A percentile compares a stretch with the other conserved stretches of the same genome.
phyloP scores from a whole-genome alignment of 2,888 invertebrate species.

The Hymenopus coronatus region DNA sequence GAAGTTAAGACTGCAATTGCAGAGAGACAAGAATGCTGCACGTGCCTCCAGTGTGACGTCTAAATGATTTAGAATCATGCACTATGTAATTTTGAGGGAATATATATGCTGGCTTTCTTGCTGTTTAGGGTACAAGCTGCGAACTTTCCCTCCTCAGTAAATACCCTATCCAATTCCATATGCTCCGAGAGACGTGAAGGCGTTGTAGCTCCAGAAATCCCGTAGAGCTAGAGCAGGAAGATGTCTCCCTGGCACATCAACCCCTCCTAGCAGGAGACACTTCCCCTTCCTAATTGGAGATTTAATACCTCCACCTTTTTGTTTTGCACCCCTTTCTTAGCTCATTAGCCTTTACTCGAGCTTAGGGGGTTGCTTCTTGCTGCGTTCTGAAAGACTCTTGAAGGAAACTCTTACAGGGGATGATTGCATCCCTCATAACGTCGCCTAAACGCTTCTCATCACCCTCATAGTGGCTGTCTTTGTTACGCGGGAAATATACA shows the following conservation, averaged over 20 bases:
- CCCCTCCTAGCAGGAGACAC: background rate
- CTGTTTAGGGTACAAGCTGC: too few relatives aligned
- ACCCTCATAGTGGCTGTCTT: background rate
- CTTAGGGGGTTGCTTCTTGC: background rate
- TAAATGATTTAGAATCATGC: too few relatives aligned
- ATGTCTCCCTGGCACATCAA: background rate
- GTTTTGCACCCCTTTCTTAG: background rate
- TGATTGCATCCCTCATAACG: background rate
- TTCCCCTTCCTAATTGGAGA: background rate
- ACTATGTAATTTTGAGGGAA: too few relatives aligned
- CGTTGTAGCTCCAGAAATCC: background rate
- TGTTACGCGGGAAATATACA: background rate
- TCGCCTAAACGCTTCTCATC: background rate
- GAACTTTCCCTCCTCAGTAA: too few relatives aligned
- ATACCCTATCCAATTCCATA: background rate
- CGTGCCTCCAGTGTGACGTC: too few relatives aligned
- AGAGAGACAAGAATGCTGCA: too few relatives aligned
- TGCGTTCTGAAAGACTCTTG: background rate
- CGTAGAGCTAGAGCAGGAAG: background rate
- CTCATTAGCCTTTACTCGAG: background rate
- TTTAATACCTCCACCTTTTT: background rate
- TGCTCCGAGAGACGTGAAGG: background rate
- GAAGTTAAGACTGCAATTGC: too few relatives aligned
- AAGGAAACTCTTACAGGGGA: background rate
- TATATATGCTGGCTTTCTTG: too few relatives aligned